Evolutionary conservation across 2,797 vertebrate genomes (phyloP).

Genomic region (Pampus argenteus): DNA sequence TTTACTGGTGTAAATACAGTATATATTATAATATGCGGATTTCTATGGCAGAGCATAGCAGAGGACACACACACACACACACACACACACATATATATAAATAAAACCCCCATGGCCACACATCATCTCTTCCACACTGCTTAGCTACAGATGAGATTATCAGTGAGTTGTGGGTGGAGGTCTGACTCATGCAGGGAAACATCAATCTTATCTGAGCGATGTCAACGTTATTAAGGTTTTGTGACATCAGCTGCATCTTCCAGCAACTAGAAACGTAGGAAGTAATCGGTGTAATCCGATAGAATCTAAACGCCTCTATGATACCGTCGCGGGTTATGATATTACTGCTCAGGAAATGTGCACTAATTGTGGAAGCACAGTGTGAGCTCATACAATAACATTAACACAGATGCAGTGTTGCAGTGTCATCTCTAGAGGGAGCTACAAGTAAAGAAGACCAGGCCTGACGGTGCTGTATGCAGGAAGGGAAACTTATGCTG

Average conservation of each 20-base stretch:
- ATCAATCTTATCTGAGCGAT: slow-evolving; percentile 41
- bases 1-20: no score
- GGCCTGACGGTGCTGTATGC: not conserved
- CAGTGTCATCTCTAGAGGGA: slow-evolving; percentile 66
- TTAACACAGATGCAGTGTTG: slow-evolving; percentile 40
- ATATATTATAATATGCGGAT: no score
- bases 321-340: slow-evolving; percentile 14
- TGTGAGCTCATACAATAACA: not conserved
- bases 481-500: not conserved
- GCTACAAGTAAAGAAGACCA: slow-evolving; percentile 47
- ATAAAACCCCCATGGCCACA: slow-evolving; percentile 1
- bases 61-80: not conserved
- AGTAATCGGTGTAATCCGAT: slow-evolving; percentile 42
- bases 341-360: slow-evolving; percentile 34
- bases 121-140: slow-evolving; percentile 23
- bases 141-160: slow-evolving; percentile 50
- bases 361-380: slow-evolving; percentile 19
- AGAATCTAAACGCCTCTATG: not conserved
- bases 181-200: slow-evolving; percentile 57
- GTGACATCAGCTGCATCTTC: slow-evolving; percentile 56
- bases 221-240: slow-evolving; percentile 38
- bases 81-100: not conserved
- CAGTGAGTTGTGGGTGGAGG: slow-evolving; percentile 25
- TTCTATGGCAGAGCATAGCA: not conserved
- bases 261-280: slow-evolving; percentile 34